Conservation (phyloP, 2,888 invertebrate species). For the Germaria angustata region DNA sequence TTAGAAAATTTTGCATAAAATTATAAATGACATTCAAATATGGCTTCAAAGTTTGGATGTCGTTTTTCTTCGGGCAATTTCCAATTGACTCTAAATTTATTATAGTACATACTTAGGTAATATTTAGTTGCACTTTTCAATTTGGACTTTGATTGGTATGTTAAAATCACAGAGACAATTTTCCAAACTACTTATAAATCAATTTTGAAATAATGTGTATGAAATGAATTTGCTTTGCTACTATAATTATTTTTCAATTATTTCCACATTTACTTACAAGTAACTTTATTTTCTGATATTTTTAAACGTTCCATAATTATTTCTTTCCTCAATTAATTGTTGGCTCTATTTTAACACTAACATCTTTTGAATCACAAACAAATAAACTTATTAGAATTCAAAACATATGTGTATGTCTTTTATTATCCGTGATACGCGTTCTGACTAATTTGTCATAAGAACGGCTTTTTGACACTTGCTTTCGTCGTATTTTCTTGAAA, state of each 20-base stretch:
- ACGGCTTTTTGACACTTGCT: conserved; percentile 27
- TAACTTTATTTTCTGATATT: conserved; percentile 32
- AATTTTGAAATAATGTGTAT: background rate
- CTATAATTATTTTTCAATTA: background rate
- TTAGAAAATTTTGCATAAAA: no score
- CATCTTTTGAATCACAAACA: no score
- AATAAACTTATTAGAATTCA: no score
- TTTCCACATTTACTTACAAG: conserved; percentile 28
- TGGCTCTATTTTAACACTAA: no score
- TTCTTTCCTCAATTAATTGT: background rate
- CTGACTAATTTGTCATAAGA: background rate
- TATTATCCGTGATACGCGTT: background rate
- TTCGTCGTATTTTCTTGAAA: background rate
- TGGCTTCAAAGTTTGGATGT: no score
- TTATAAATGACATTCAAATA: no score
- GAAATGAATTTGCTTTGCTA: background rate
- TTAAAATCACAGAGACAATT: background rate
- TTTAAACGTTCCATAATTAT: conserved; percentile 7
- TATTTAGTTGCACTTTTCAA: no score
- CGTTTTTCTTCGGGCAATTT: no score
- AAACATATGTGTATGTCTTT: no score
- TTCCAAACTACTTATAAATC: background rate
- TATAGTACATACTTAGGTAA: no score
- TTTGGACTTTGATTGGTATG: conserved; percentile 15
- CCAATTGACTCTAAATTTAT: no score